Conservation (phyloP, 2,113 vertebrate genomes). For the Mungos mungo region DNA sequence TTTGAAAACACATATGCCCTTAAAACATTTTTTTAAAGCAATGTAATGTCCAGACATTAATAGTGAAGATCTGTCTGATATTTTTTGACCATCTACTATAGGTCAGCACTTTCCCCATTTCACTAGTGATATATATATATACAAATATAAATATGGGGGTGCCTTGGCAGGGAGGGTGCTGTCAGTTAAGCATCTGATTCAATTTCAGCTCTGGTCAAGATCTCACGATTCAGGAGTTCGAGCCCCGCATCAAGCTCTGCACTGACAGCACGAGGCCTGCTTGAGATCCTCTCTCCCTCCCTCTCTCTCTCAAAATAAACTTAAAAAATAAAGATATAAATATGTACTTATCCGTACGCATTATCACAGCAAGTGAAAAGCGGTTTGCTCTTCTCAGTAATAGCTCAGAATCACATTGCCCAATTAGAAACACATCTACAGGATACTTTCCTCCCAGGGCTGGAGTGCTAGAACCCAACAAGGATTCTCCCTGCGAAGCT, state of each 20-base stretch:
- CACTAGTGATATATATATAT: rapidly evolving
- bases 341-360: background rate
- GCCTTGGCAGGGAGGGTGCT: too few species aligned
- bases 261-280: too few species aligned
- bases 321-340: background rate
- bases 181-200: too few species aligned
- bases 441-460: background rate
- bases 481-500: background rate
- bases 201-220: too few species aligned
- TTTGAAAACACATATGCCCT: background rate
- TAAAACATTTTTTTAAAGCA: background rate
- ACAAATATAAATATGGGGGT: background rate
- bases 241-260: too few species aligned
- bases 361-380: background rate
- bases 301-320: too few species aligned
- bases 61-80: background rate
- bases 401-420: background rate
- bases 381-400: background rate
- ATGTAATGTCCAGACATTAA: background rate
- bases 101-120: background rate
- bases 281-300: too few species aligned
- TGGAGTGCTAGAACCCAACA: background rate
- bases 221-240: too few species aligned
- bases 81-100: background rate
- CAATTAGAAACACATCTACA: background rate